Evolutionary conservation across 2,113 vertebrate species (phyloP).

Genomic region (Apaloderma vittatum): DNA sequence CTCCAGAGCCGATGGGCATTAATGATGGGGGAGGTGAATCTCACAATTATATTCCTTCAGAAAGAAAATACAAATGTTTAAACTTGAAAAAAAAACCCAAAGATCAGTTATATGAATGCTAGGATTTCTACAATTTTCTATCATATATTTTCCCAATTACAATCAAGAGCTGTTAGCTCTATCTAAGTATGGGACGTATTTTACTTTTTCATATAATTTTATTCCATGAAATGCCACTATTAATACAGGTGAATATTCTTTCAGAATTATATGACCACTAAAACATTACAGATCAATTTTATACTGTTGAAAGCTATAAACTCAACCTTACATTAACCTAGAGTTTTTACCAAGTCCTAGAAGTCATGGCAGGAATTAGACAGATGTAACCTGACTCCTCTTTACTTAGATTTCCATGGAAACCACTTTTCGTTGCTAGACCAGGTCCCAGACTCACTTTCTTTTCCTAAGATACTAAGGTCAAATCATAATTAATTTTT

Average conservation of each 20-base stretch:
- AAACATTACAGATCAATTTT: background rate
- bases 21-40: background rate
- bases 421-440: constrained; percentile 39
- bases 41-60: background rate
- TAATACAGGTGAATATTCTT: background rate
- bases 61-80: background rate
- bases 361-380: constrained; percentile 47
- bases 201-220: background rate
- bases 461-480: background rate
- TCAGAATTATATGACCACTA: background rate
- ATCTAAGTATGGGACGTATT: background rate
- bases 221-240: background rate
- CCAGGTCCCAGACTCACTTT: background rate
- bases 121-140: background rate
- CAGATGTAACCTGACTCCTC: constrained; percentile 9
- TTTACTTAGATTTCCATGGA: constrained; percentile 58
- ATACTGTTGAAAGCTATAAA: background rate
- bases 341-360: constrained; percentile 25
- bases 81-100: accelerated
- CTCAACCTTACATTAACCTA: constrained; percentile 27
- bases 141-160: background rate
- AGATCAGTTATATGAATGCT: background rate
- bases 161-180: background rate
- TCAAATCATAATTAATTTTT: constrained; percentile 30
- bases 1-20: background rate